Percentiles rank a stretch among this genome's conserved stretches.
Conservation (phyloP, 2,113 vertebrate genomes). For the Helogale parvula region DNA sequence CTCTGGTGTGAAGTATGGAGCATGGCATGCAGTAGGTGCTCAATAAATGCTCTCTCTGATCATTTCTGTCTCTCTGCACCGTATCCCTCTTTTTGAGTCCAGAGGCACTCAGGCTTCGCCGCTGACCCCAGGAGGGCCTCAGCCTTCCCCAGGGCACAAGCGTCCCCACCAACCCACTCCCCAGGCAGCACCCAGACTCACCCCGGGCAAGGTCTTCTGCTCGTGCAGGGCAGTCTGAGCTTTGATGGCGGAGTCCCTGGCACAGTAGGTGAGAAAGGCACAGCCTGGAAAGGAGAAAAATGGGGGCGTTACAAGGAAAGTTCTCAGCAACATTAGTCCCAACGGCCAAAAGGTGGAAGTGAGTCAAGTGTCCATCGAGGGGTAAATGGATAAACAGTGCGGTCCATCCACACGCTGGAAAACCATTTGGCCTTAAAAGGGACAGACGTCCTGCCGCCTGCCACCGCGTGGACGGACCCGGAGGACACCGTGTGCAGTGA, state of each 20-base stretch:
- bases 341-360: neutral
- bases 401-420: fast-evolving
- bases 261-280: slow-evolving; percentile 98
- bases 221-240: slow-evolving; percentile 98
- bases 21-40: neutral
- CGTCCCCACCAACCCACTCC: fast-evolving
- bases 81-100: neutral
- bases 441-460: neutral
- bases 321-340: neutral
- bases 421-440: neutral
- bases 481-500: neutral
- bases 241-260: slow-evolving; percentile 98
- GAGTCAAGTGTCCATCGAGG: neutral
- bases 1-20: neutral
- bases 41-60: neutral
- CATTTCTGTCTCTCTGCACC: neutral
- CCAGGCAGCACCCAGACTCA: slow-evolving; percentile 84
- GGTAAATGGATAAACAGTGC: fast-evolving
- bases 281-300: slow-evolving; percentile 89
- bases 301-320: fast-evolving
- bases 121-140: neutral
- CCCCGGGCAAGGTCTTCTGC: slow-evolving; percentile 98
- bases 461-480: fast-evolving
- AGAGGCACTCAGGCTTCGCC: neutral
- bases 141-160: neutral